Evolutionary conservation across 2,797 vertebrate genomes (phyloP).

Genomic region (Helicolenus hilgendorfi): DNA sequence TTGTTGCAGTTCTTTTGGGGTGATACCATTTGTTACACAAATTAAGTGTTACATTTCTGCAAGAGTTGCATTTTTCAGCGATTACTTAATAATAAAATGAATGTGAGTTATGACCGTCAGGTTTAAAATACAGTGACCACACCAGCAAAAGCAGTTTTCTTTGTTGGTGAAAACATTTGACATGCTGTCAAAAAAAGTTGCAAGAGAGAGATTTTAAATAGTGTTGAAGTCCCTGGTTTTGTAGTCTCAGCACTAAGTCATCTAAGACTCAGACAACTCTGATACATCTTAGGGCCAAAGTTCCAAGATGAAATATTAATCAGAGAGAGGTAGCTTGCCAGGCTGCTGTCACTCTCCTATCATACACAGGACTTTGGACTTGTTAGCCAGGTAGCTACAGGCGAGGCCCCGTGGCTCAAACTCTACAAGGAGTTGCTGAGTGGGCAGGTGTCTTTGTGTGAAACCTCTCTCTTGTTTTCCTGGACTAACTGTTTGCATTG

Average conservation of each 20-base stretch:
- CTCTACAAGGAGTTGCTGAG: conserved; percentile 82
- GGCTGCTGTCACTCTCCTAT: conserved; percentile 86
- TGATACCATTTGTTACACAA: too few species aligned
- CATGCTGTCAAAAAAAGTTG: conserved; percentile 67
- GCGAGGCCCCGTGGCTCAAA: conserved; percentile 77
- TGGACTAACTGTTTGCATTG: conserved; percentile 88
- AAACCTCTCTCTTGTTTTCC: conserved; percentile 81
- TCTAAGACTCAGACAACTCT: conserved; percentile 72
- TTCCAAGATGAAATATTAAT: conserved; percentile 89
- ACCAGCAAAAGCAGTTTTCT: conserved; percentile 29
- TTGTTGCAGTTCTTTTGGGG: too few species aligned
- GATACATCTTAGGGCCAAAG: conserved; percentile 83
- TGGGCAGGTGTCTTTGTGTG: conserved; percentile 88
- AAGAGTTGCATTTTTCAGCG: too few species aligned
- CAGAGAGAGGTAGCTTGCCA: conserved; percentile 76
- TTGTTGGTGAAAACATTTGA: conserved; percentile 60
- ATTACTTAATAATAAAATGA: not conserved
- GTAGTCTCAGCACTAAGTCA: conserved; percentile 85
- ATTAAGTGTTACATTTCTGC: too few species aligned
- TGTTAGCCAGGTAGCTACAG: conserved; percentile 82
- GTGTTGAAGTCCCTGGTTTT: conserved; percentile 73
- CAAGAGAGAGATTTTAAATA: conserved; percentile 60
- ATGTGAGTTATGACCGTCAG: not conserved
- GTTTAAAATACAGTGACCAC: conserved; percentile 1
- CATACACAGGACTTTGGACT: conserved; percentile 84